Evolutionary conservation across 2,797 vertebrate species (phyloP), one percentile per base, ranked within the genome.

Genomic region (Siniperca undulata): DNA sequence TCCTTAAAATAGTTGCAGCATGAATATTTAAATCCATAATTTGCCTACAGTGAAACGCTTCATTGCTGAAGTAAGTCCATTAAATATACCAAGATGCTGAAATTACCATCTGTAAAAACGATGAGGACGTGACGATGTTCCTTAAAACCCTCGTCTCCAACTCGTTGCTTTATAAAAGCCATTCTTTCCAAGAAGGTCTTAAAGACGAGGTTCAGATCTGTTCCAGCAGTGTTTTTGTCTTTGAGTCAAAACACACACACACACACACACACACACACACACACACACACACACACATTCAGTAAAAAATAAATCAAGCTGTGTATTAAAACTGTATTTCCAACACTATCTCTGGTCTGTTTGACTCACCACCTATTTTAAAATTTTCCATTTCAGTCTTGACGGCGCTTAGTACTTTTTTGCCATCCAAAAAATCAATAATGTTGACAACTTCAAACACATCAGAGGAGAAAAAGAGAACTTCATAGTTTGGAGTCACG

Each of bases 401-500:
- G 20, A 89, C 1, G 0, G 3, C 0, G 0, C 0, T 4, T 10
- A 17, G 60, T 6, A 1, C 0, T 13, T 40, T 11, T 1, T 9
- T 59, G 0, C 3, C 0, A 0, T 79, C 36, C 11, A 82, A 14
- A 61, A 89, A 91, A 42, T 93, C 70, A 3, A 87, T 7, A 81
- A 95, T 95, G 42, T 55, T 82, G 75, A 87, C 78, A 60, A 88
- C 40, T 75, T 72, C 20, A 10, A 7, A 4, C 14, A 91, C 3
- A 0, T 84, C 70, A 27, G 92, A 77, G 11, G 93, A 92, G 78
- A 95, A 95, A 62, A 95, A 94, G 27, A 86, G 0, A 1, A 95
- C 83, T 14, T 94, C 91, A 75, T 95, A 95, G 78, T 95, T 95
- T 75, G 94, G 94, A 56, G 62, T 64, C 62, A 93, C 91, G 0